Evolutionary conservation across 2,113 vertebrate species (phyloP).

Genomic region (Bufo bufo): DNA sequence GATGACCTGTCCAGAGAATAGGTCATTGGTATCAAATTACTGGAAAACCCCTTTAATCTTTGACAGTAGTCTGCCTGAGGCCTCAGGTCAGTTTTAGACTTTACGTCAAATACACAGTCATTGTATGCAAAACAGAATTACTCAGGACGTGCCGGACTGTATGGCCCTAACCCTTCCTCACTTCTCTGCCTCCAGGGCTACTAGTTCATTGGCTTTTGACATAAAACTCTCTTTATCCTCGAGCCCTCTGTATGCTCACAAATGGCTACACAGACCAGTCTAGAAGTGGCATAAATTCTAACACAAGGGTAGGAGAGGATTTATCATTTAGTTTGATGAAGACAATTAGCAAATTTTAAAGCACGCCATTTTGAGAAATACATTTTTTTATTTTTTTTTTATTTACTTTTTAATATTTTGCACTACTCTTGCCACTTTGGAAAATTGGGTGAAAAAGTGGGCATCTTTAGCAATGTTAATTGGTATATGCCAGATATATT

Average conservation of each 20-base stretch:
- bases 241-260: neutral
- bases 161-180: slow-evolving; percentile 17
- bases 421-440: too few relatives aligned
- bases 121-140: neutral
- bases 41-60: neutral
- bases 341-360: too few relatives aligned
- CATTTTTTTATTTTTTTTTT: too few relatives aligned
- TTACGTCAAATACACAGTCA: neutral
- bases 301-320: neutral
- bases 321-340: too few relatives aligned
- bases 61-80: neutral
- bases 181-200: neutral
- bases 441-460: too few relatives aligned
- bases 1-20: too few relatives aligned
- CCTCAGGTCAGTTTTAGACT: neutral
- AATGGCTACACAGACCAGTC: neutral
- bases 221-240: neutral
- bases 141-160: neutral
- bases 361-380: too few relatives aligned
- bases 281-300: neutral
- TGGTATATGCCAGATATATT: too few relatives aligned
- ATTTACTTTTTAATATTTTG: too few relatives aligned
- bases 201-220: neutral
- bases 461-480: too few relatives aligned
- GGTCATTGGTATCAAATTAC: too few relatives aligned